These are phyloP conservation scores for Acanthosepion esculentum DNA, from an alignment of 2,888 invertebrate genomes.

Conservation along the genomic window DNA sequence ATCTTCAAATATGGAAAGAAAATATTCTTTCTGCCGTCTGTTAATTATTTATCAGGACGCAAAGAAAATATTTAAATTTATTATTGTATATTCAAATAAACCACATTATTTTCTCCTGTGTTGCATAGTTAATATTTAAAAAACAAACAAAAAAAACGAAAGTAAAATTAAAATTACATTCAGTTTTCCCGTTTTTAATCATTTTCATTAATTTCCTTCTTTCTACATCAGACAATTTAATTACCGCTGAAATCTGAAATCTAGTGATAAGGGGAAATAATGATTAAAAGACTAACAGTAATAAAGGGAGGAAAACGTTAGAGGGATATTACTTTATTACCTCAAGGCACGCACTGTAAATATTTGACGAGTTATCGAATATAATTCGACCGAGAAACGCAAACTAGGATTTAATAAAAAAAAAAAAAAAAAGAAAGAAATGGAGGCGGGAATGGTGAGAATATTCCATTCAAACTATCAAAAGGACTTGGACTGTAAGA, in stretches of 20 bases:
- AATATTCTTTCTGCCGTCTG: too few species aligned
- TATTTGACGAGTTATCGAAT: constrained; percentile 11
- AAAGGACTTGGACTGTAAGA: neutral
- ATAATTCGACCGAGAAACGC: neutral
- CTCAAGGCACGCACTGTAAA: neutral
- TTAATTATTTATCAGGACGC: too few species aligned
- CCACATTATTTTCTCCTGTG: too few species aligned
- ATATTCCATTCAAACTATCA: neutral
- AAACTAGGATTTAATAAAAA: neutral
- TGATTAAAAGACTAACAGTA: neutral
- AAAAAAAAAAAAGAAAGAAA: too few species aligned
- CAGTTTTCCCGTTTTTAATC: too few species aligned
- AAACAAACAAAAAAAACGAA: too few species aligned
- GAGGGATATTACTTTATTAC: neutral
- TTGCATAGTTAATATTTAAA: too few species aligned
- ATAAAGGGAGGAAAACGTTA: neutral
- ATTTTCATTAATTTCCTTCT: too few species aligned
- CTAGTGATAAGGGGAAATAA: neutral
- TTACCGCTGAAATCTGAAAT: neutral
- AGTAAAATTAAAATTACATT: too few species aligned
- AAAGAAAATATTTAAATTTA: too few species aligned
- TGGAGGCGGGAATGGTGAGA: neutral
- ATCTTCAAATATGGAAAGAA: too few species aligned
- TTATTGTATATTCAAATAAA: too few species aligned
- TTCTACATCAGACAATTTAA: neutral